Base-by-base conservation (phyloP, 2,888 invertebrate genomes). In the Hymenopus coronatus region DNA sequence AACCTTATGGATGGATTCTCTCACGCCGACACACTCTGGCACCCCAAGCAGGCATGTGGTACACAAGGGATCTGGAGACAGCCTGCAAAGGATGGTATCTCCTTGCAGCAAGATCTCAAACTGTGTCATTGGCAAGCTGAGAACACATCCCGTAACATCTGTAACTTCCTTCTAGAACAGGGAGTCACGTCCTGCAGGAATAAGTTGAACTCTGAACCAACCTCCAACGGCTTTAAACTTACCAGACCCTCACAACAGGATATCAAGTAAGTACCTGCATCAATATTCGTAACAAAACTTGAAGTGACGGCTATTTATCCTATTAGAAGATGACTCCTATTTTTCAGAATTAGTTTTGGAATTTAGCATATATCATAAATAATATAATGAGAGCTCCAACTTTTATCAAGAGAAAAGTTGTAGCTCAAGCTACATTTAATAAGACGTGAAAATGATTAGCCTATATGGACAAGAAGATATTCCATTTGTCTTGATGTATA, bases 261-360 rank as follows among this genome's bases (percentile, higher is more conserved):
- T 88, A 91, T 91, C 90, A 91, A 92, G 93, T 93, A 91, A 91
- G 91, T 90, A 84, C 83, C 46, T n/a, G n/a, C n/a, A n/a, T n/a
- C n/a, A n/a, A n/a, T n/a, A n/a, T n/a, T n/a, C n/a, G n/a, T n/a
- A n/a, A n/a, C n/a, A n/a, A n/a, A n/a, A n/a, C n/a, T n/a, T n/a
- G n/a, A n/a, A n/a, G n/a, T n/a, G n/a, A n/a, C n/a, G n/a, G n/a
- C n/a, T n/a, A n/a, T n/a, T n/a, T n/a, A n/a, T n/a, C n/a, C n/a
- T n/a, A n/a, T n/a, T n/a, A n/a, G n/a, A n/a, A n/a, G n/a, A n/a
- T n/a, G n/a, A n/a, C n/a, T n/a, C n/a, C n/a, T n/a, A n/a, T n/a
- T n/a, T n/a, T n/a, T n/a, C n/a, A n/a, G n/a, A n/a, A n/a, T n/a
- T n/a, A n/a, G n/a, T n/a, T n/a, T n/a, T n/a, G n/a, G n/a, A n/a